These are phyloP conservation scores for Lota lota DNA, from an alignment of 2,113 vertebrate genomes.

Conservation along the genomic window DNA sequence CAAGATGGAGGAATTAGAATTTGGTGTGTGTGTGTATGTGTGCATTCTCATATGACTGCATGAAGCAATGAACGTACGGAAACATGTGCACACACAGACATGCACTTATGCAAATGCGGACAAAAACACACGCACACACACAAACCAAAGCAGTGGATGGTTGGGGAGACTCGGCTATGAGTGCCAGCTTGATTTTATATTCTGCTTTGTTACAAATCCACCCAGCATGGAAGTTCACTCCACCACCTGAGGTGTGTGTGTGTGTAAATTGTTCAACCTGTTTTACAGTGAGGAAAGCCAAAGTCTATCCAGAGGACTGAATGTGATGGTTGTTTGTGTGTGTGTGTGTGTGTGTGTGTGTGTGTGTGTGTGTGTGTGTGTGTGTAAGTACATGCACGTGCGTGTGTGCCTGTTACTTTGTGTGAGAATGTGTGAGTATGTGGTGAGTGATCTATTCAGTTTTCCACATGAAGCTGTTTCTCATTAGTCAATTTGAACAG, in stretches of 20 bases:
- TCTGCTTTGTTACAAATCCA: conserved; percentile 63
- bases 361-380: neutral
- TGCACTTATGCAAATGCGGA: conserved; percentile 18
- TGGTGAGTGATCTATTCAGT: conserved; percentile 27
- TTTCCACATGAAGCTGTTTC: conserved; percentile 60
- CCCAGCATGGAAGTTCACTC: conserved; percentile 56
- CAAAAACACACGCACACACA: conserved; percentile 4
- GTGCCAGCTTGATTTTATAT: conserved; percentile 68
- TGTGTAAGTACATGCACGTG: neutral
- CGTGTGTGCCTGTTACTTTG: neutral
- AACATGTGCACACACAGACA: neutral
- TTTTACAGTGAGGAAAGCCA: conserved; percentile 51
- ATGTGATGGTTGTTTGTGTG: conserved; percentile 7
- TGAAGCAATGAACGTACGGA: too few relatives aligned
- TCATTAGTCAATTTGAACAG: conserved; percentile 61
- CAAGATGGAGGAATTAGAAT: neutral
- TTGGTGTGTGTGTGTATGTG: too few relatives aligned
- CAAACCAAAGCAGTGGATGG: conserved; percentile 35
- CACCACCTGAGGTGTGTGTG: conserved; percentile 51
- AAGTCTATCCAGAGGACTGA: conserved; percentile 33
- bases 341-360: too few relatives aligned
- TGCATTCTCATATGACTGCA: too few relatives aligned
- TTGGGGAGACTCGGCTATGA: conserved; percentile 38
- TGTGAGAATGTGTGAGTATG: neutral
- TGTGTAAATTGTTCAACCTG: conserved; percentile 61